Base-by-base conservation (phyloP, 2,888 invertebrate genomes). In the Drosophila multiciliata region DNA sequence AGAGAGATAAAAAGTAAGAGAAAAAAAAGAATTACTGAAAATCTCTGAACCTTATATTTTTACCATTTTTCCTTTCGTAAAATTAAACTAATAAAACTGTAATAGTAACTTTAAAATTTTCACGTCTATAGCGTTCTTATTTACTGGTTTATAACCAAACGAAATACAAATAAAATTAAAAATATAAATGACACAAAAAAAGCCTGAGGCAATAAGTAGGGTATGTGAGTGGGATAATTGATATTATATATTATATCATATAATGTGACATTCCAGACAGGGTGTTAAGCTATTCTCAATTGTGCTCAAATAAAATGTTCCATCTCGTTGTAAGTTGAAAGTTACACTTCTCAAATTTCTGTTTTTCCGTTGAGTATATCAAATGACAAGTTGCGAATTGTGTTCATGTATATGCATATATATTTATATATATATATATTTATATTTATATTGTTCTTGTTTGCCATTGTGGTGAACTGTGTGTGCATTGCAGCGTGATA, bases 401-500 rank as follows among this genome's bases (percentile, higher is more conserved):
- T 32, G 52, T 32, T 57, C 15, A n/a, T 20, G 20, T 4, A 8
- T 38, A n/a, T 8, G 15, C 2, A 42, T 45, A 45, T 45, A 20
- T 7, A 12, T 12, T 20, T 3, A 45, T 12, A 15, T 17, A 35
- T 20, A 17, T 42, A 2, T 20, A 11, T 26, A 38, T 38, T 20
- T 33, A 33, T 12, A 11, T 32, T 1, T 26, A 15, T 50, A 54
- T 33, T 36, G 49, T 32, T 54, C n/a, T 58, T 57, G 23, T 40
- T 50, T 69, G 54, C 26, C 15, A 57, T 55, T 69, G 38, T 61
- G 69, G 63, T 73, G 49, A 45, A 40, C 29, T 29, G 29, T 48
- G 35, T 67, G 68, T 61, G 70, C 59, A 66, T 35, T 55, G 57
- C 55, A 63, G 64, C 61, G 57, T 61, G 33, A 62, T 50, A 71